These are phyloP conservation scores for Prietella phreatophila DNA, from an alignment of 2,113 vertebrate species.

Conservation along the genomic window DNA sequence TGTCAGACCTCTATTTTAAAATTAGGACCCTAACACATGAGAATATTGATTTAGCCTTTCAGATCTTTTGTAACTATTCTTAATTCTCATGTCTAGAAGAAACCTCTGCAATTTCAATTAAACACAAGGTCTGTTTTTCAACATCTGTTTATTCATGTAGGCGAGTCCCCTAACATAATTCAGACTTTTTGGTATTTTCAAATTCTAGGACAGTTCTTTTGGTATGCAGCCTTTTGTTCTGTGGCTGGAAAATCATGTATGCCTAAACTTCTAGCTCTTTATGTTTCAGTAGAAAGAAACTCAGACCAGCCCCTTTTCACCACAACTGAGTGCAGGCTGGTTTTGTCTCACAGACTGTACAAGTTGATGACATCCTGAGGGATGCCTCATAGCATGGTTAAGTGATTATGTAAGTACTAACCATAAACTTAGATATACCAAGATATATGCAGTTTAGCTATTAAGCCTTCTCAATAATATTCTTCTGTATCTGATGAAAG, in stretches of 20 bases:
- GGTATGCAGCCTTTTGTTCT: slow-evolving; percentile 60
- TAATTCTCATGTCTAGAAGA: slow-evolving; percentile 39
- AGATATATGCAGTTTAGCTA: slow-evolving; percentile 35
- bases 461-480: slow-evolving; percentile 31
- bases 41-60: slow-evolving; percentile 63
- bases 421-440: slow-evolving; percentile 28
- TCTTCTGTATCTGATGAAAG: slow-evolving; percentile 27
- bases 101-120: slow-evolving; percentile 68
- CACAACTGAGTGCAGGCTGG: slow-evolving; percentile 71
- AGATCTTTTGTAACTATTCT: slow-evolving; percentile 50
- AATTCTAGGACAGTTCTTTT: slow-evolving; percentile 71
- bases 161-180: slow-evolving; percentile 69
- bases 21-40: slow-evolving; percentile 59
- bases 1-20: slow-evolving; percentile 62
- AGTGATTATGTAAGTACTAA: slow-evolving; percentile 30
- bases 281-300: slow-evolving; percentile 68
- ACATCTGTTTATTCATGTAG: slow-evolving; percentile 69
- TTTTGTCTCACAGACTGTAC: slow-evolving; percentile 59
- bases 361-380: slow-evolving; percentile 45
- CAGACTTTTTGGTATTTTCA: slow-evolving; percentile 72
- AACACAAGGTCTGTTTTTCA: slow-evolving; percentile 63
- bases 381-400: slow-evolving; percentile 34
- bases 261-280: slow-evolving; percentile 66
- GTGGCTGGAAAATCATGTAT: slow-evolving; percentile 69
- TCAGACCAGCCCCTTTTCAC: slow-evolving; percentile 61